Evolutionary conservation across 2,113 vertebrate genomes (phyloP), one percentile per base, ranked within the genome.

Genomic region (Gila orcuttii): DNA sequence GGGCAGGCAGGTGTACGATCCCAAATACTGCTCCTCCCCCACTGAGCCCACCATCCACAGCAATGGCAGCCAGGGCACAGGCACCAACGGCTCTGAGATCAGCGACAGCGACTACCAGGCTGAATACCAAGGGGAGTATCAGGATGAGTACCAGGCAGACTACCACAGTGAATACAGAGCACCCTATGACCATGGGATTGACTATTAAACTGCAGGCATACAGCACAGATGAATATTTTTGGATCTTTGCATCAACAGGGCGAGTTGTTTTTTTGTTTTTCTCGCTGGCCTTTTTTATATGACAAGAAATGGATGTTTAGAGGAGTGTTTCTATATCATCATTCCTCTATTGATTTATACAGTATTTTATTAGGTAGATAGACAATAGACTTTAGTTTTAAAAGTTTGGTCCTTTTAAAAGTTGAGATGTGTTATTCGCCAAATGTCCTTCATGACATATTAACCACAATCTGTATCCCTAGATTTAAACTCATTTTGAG

Each of bases 51-150:
- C 94, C 86, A 93, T 96, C 82, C 96, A 96, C 84, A 76, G 75
- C 60, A 97, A 97, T 0, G 96, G 96, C 89, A 97, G 96, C 92
- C 96, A 96, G 93, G 96, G 96, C 85, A 96, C 96, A 0, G 96
- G 96, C 83, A 96, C 96, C 1, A 96, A 97, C 0, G 96, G 95
- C 28, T 97, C 96, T 0, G 96, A 97, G 89, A 96, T 96, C 94
- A 97, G 96, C 87, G 96, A 97, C 90, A 96, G 95, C 0, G 96
- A 97, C 91, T 97, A 96, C 80, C 96, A 97, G 94, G 96, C 94
- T 83, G 96, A 97, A 33, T 97, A 96, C 88, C 95, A 95, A 0
- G 95, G 95, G 55, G 96, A 97, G 0, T 97, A 96, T 80, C 95
- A 94, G 1, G 94, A 94, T 84, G 94, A 96, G 88, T 96, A 96